Base-by-base conservation (phyloP, 1,140 invertebrate genomes). In the Sogatella furcifera region DNA sequence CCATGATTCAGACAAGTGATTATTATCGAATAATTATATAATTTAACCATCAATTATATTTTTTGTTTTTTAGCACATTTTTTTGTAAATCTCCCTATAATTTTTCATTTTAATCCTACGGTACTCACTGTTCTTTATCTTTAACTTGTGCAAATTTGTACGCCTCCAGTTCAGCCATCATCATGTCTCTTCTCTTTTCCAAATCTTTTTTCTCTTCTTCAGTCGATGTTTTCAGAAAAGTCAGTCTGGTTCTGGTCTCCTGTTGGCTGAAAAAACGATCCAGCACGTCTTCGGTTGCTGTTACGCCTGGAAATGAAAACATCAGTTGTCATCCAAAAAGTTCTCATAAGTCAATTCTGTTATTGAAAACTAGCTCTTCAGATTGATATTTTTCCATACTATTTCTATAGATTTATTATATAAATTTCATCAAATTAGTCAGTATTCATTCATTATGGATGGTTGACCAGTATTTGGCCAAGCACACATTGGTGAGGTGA, bases 141-240 rank as follows among this genome's bases (percentile, higher is more conserved):
- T 86, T 87, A 4, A 83, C 83, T 66, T 89, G 85, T 0, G 85
- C 84, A 71, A 88, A 90, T 71, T 88, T 90, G 43, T 82, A 83
- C 31, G 80, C 80, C 66, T 90, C 88, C 22, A 90, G 75, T 70
- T 89, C 82, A 0, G 76, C 77, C 57, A 78, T 77, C n/a, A 89
- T 72, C 2, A 77, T 72, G 52, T 88, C 83, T 56, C 84, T 79
- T n/a, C 78, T 79, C 24, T 77, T 79, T 70, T 90, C 87, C 44
- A 90, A 68, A 24, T 73, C 70, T 44, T 81, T 77, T 68, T 91
- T 91, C 66, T 90, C 83, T 11, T 81, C 76, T 68, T 90, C 88
- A 0, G 82, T 83, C 2, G 77, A 81, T 15, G 77, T 76, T 61
- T 86, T 81, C 62, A 91, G 75, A 66, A 83, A 83, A 53, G 79